Base-by-base conservation (phyloP, 2,888 invertebrate species). In the Troides aeacus region DNA sequence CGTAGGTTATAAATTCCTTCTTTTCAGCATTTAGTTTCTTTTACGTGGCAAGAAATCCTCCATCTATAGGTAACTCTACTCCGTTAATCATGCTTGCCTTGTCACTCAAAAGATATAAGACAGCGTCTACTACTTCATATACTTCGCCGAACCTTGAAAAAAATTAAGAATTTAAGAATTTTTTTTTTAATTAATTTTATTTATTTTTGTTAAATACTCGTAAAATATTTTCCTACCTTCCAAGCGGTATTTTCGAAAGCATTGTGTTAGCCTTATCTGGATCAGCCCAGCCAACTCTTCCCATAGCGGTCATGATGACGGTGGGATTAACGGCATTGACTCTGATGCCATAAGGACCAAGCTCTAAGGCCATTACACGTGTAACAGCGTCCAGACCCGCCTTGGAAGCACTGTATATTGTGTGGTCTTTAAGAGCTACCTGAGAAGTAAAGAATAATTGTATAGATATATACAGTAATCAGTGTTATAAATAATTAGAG, bases 291-390 rank as follows among this genome's bases (percentile, higher is more conserved):
- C 94, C 94, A 1, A 93, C 80, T 72, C 89, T 93, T 0, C 97
- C 97, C 97, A 98, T 96, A 72, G 95, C 95, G 0, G 98, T 98
- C 91, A 97, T 88, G 24, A 97, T 96, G 0, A 97, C 97, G 0
- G 98, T 98, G 1, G 98, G 98, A 85, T 97, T 97, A 0, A 98
- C 95, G 30, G 94, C 93, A 84, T 98, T 98, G 0, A 97, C 96
- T 36, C 98, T 94, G 74, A 98, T 97, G 53, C 94, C 93, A 70
- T 95, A 93, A 0, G 94, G 94, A 0, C 97, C 98, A 39, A 97
- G 91, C 87, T 98, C 98, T 39, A 96, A 80, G 0, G 98, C 97
- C 93, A 97, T 94, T 0, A 94, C 94, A 77, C 94, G 94, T 0
- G 97, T 96, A 39, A 97, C 84, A 70, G 95, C 94, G 79, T 98